Conservation (phyloP, 2,888 invertebrate species). For the Eutolmus rufibarbis region DNA sequence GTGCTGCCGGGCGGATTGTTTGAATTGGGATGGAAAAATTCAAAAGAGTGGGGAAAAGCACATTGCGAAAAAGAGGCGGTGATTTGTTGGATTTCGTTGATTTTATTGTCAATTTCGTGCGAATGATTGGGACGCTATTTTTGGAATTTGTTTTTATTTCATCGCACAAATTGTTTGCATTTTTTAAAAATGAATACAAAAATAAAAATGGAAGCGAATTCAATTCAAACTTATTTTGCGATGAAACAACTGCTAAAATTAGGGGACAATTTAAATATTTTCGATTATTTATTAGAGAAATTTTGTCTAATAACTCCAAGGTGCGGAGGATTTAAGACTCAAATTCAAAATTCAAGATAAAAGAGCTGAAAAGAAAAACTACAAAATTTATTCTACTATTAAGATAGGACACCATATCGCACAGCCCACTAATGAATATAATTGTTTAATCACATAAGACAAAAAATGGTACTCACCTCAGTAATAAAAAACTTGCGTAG, state of each 20-base stretch:
- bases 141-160: neutral
- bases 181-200: neutral
- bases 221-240: neutral
- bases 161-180: neutral
- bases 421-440: neutral
- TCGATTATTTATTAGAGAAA: neutral
- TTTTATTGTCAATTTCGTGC: neutral
- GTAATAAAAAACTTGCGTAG: neutral
- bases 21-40: neutral
- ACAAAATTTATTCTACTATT: neutral
- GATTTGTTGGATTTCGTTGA: neutral
- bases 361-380: neutral
- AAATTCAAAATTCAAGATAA: neutral
- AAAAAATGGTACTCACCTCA: neutral
- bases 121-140: neutral
- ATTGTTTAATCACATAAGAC: neutral
- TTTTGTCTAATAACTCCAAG: neutral
- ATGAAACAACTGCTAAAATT: neutral
- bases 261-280: neutral
- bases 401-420: neutral
- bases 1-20: neutral
- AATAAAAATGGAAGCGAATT: neutral
- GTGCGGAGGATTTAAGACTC: neutral
- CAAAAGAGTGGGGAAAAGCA: neutral
- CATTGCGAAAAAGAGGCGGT: neutral